A percentile compares a stretch with the other conserved stretches of the same genome.
Evolutionary conservation across 2,113 vertebrate species (phyloP).

Genomic region (Centropus unirufus): DNA sequence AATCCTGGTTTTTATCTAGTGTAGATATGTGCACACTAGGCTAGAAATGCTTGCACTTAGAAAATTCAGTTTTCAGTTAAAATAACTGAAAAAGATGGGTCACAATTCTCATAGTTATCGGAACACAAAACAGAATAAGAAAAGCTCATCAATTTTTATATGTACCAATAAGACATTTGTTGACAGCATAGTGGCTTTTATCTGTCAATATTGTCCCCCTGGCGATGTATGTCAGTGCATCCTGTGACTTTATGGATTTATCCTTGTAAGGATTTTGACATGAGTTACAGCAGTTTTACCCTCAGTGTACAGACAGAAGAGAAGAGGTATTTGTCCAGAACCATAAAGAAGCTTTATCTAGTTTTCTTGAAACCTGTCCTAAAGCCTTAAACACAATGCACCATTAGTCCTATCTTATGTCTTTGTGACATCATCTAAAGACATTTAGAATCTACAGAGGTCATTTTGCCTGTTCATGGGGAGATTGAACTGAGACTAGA

Average conservation of each 20-base stretch:
- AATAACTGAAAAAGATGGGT: conserved; percentile 14
- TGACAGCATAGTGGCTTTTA: conserved; percentile 48
- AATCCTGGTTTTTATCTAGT: neutral
- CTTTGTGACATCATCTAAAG: neutral
- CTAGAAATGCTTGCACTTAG: neutral
- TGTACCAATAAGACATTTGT: conserved; percentile 19
- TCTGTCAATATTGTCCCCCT: conserved; percentile 42
- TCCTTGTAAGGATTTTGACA: conserved; percentile 39
- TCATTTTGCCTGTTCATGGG: neutral
- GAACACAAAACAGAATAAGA: conserved; percentile 25
- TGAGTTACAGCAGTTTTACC: conserved; percentile 41
- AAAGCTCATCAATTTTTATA: conserved; percentile 55
- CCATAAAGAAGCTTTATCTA: neutral
- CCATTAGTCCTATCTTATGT: neutral
- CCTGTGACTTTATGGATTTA: conserved; percentile 63
- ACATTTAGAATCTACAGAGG: neutral
- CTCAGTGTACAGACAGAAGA: neutral
- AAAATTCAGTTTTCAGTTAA: conserved; percentile 18
- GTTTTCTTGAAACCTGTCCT: neutral
- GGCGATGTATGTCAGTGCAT: neutral
- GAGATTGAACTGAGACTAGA: neutral
- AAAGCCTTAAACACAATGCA: conserved; percentile 9
- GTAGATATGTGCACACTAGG: neutral
- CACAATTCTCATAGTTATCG: conserved; percentile 22
- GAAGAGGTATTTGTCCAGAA: neutral